phyloP scores from a whole-genome alignment of 1,140 invertebrate species.

The Aphelinus certus region DNA sequence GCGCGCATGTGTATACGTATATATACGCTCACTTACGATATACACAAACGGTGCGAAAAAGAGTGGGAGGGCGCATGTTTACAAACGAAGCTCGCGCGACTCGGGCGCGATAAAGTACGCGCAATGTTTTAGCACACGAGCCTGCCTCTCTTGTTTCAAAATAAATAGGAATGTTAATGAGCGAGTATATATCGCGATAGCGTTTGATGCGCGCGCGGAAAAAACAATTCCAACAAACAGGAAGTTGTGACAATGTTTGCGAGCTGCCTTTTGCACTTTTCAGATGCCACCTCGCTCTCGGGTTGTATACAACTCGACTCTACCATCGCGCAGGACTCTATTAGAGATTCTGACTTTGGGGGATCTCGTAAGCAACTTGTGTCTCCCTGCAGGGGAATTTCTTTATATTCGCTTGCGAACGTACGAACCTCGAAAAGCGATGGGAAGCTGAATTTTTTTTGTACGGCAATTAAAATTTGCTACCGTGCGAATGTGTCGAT shows the following conservation, averaged over 20 bases:
- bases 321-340: no score
- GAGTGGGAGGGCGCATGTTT: neutral
- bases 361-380: no score
- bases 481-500: no score
- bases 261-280: no score
- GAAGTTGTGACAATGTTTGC: constrained; percentile 5
- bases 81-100: neutral
- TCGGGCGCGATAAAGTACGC: neutral
- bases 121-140: constrained; percentile 10
- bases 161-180: constrained; percentile 35
- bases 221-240: neutral
- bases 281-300: no score
- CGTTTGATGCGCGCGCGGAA: neutral
- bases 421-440: no score
- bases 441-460: no score
- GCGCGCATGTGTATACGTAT: neutral
- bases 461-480: no score
- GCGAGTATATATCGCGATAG: neutral
- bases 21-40: neutral
- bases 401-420: no score
- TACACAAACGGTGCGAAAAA: neutral
- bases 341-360: no score
- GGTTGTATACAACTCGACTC: no score
- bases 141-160: constrained; percentile 17
- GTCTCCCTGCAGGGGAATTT: no score